Percentiles rank a stretch among this genome's conserved stretches.
phyloP scores from a whole-genome alignment of 92 coral and sea anemone genomes.

The Ricordea florida region DNA sequence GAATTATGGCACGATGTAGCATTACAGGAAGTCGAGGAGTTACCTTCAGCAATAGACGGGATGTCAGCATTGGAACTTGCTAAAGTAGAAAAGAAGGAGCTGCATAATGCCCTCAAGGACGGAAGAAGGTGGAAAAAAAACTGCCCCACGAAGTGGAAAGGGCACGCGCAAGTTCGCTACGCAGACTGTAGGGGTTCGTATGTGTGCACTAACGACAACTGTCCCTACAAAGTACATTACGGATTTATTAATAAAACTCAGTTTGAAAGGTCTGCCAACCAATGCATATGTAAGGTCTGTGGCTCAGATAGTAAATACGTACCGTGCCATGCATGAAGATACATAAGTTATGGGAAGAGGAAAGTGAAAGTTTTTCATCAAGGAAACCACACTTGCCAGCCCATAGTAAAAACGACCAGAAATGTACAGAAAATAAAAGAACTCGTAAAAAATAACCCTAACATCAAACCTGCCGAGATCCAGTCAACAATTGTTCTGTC shows the following conservation, averaged over 20 bases:
- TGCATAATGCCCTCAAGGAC: conserved; percentile 29
- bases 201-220: conserved; percentile 32
- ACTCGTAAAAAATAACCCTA: conserved; percentile 1
- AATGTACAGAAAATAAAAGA: conserved; percentile 6
- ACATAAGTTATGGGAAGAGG: conserved; percentile 6
- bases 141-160: conserved; percentile 40
- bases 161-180: conserved; percentile 31
- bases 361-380: conserved; percentile 23
- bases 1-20: conserved; percentile 22
- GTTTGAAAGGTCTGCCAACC: conserved; percentile 4
- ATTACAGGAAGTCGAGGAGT: conserved; percentile 9
- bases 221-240: conserved; percentile 44
- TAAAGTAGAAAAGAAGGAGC: background rate
- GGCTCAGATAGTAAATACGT: conserved; percentile 16
- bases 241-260: conserved; percentile 56
- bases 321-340: conserved; percentile 49
- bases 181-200: conserved; percentile 60
- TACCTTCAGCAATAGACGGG: conserved; percentile 36
- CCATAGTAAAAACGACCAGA: background rate
- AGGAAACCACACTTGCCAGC: conserved; percentile 22
- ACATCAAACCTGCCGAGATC: conserved; percentile 10
- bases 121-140: conserved; percentile 68
- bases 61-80: background rate
- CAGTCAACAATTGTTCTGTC: too few relatives aligned
- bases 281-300: conserved; percentile 6